Evolutionary conservation across 64 coral and sea anemone species (phyloP), one percentile per base, ranked within the genome.

Genomic region (Exaiptasia diaphana): DNA sequence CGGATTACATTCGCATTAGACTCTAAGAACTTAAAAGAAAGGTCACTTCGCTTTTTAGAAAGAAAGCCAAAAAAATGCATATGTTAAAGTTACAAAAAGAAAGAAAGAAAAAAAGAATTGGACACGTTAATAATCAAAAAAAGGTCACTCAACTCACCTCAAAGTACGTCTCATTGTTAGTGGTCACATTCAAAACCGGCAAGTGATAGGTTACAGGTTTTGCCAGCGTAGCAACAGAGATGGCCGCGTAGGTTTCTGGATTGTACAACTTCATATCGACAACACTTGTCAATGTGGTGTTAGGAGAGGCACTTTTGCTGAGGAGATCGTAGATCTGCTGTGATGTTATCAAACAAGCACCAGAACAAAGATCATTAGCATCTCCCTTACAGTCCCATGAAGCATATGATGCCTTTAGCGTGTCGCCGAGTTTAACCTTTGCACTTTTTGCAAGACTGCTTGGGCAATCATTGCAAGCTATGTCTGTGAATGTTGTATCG

Each of bases 251-350:
- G 4, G 91, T 94, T 43, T 78, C 50, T 4, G 91, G 91, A 44
- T 94, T 94, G 68, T 83, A 94, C 21, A 94, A 54, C 39, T 83
- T 88, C n/a, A 94, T 64, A 41, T 83, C 62, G 12, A 88, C 91
- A 14, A 78, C 48, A 43, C 89, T 58, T 4, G 85, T 79, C 6
- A 94, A 11, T 9, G 85, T 75, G 25, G 68, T 59, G 26, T 82
- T 78, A 14, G 67, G 60, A 20, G 58, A 13, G 4, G 53, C 44
- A 17, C 44, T 76, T 1, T 31, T 13, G 61, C 62, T 68, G 4
- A 94, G 64, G 14, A 94, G 53, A 41, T 94, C 80, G 11, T 79
- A 43, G 39, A 75, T 48, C 9, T 41, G 36, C 83, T 93, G 90
- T 76, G 69, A 82, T 5, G 90, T 76, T 32, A 73, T 75, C 12